Evolutionary conservation across 2,113 vertebrate genomes (phyloP), one percentile per base, ranked within the genome.

Genomic region (Paraplagusia blochii): DNA sequence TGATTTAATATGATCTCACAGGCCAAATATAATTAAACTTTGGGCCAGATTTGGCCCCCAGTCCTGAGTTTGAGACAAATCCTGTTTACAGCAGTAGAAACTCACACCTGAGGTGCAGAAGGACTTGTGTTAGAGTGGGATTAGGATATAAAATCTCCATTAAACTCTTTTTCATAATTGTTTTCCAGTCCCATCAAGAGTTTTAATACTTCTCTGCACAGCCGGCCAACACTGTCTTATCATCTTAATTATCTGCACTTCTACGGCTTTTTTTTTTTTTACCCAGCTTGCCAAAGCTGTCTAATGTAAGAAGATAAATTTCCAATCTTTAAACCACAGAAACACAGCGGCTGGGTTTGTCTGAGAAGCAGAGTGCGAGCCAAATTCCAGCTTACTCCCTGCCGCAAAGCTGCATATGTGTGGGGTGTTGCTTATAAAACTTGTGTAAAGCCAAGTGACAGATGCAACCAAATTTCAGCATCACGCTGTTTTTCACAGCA

Each of bases 71-170:
- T n/a, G n/a, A n/a, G n/a, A n/a, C n/a, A n/a, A n/a, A n/a, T n/a
- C n/a, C n/a, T n/a, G n/a, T n/a, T 87, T 88, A 76, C 69, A 57
- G 58, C 62, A 43, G 70, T 64, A 49, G 76, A 19, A 69, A 78
- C 58, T 53, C 15, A 63, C 47, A 42, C 34, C 9, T 9, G 55
- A 44, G 12, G 40, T 60, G 63, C 8, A 56, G 40, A 50, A 56
- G 52, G 17, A 57, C 38, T 59, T 40, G 54, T 48, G 49, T 40
- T 44, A 29, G 33, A 29, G 40, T 63, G 63, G 22, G 6, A 29
- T 29, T 29, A 29, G n/a, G n/a, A n/a, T n/a, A n/a, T n/a, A n/a
- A n/a, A n/a, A n/a, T n/a, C n/a, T n/a, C n/a, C n/a, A n/a, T n/a
- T n/a, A n/a, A n/a, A n/a, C 6, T 29, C 42, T 15, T 61, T 69